Evolutionary conservation across 2,888 invertebrate genomes (phyloP), one percentile per base, ranked within the genome.

Genomic region (Lacanobia wlatinum): DNA sequence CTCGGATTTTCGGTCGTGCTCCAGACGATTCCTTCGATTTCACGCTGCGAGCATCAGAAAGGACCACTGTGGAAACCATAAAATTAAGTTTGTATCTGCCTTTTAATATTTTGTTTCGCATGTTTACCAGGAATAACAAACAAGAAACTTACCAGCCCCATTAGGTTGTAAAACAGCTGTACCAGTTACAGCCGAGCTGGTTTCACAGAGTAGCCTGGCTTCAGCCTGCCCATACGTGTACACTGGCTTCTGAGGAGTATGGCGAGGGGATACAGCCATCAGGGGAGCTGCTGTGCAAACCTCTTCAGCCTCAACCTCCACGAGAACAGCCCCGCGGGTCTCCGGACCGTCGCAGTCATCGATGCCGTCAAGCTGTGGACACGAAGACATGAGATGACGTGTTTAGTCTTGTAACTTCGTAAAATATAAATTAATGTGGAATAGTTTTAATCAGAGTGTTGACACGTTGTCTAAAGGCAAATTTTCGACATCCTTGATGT

Each of bases 231-330:
- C 97, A 84, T 97, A 97, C 38, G 97, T 97, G 87, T 98, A 98
- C 2, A 98, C 96, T 0, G 98, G 98, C 55, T 97, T 97, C 88
- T 98, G 98, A 50, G 97, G 97, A 48, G 96, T 96, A 68, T 96
- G 96, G 6, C 97, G 92, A 0, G 97, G 97, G 21, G 97, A 96
- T 7, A 97, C 96, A 0, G 97, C 97, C 62, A 97, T 94, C 69
- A 98, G 93, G 0, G 98, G 97, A 10, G 98, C 97, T 0, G 98
- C 98, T 0, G 98, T 98, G 92, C 98, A 98, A 60, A 98, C 97
- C 69, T 98, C 97, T 70, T 98, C 97, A 84, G 98, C 98, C 90
- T 98, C 98, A 6, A 98, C 97, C 89, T 98, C 98, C 0, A 98
- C 98, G 73, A 98, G 97, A 1, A 98, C 97, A 0, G 98, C 98